Conservation (phyloP, 2,113 vertebrate genomes). For the Urocynchramus pylzowi region DNA sequence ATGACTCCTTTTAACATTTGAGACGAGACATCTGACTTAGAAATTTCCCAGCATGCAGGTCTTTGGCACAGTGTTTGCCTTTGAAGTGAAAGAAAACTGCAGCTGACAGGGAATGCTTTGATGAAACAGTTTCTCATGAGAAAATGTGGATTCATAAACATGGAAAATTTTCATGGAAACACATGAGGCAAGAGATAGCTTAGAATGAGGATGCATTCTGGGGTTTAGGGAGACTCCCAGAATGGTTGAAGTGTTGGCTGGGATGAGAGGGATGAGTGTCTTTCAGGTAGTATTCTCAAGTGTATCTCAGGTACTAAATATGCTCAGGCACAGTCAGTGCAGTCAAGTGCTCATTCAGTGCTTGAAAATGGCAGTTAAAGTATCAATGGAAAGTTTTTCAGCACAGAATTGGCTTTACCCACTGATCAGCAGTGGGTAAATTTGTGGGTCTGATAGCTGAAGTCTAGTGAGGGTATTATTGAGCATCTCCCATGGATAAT, state of each 20-base stretch:
- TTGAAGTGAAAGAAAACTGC: conserved; percentile 32
- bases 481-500: neutral
- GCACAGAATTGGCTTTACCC: neutral
- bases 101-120: neutral
- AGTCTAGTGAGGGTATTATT: neutral
- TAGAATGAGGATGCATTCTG: neutral
- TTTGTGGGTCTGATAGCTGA: neutral
- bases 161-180: conserved; percentile 4
- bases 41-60: conserved; percentile 12
- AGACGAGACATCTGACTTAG: conserved; percentile 19
- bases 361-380: neutral
- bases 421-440: neutral
- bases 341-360: neutral
- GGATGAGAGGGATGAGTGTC: neutral
- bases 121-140: conserved; percentile 28
- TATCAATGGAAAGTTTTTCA: neutral
- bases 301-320: neutral
- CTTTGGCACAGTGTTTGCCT: neutral
- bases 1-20: neutral
- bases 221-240: neutral
- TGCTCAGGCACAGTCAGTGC: neutral
- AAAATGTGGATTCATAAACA: neutral
- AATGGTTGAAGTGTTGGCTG: neutral
- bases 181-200: neutral
- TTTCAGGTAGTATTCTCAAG: neutral